Evolutionary conservation across 2,888 invertebrate genomes (phyloP).

Genomic region (Bembecia ichneumoniformis): DNA sequence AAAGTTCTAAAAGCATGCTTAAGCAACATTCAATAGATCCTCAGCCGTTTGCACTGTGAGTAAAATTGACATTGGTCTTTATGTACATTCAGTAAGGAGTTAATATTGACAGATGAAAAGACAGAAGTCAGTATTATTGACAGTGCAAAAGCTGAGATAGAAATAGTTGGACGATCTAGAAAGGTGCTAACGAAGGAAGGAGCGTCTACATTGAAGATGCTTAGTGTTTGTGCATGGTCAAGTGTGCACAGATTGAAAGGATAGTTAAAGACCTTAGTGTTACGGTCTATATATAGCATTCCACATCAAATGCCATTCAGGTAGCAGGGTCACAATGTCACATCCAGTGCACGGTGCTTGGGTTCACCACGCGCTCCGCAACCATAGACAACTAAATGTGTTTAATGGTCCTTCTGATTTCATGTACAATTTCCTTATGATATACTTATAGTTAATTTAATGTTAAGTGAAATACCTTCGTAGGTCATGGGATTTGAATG

Average conservation of each 20-base stretch:
- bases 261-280: constrained; percentile 30
- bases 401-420: no score
- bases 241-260: constrained; percentile 57
- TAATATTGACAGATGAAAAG: neutral
- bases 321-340: constrained; percentile 51
- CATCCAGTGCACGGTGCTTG: constrained; percentile 25
- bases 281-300: constrained; percentile 50
- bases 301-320: constrained; percentile 60
- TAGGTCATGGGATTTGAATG: no score
- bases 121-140: constrained; percentile 21
- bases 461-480: constrained; percentile 22
- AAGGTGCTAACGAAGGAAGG: constrained; percentile 71
- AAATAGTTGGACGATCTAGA: constrained; percentile 68
- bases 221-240: constrained; percentile 54
- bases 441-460: constrained; percentile 16
- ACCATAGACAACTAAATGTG: constrained; percentile 12
- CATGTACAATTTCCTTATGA: no score
- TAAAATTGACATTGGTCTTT: constrained; percentile 2
- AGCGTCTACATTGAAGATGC: constrained; percentile 61
- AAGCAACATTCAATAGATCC: constrained; percentile 38
- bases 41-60: constrained; percentile 44
- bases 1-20: constrained; percentile 38
- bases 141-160: constrained; percentile 40
- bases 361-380: constrained; percentile 62
- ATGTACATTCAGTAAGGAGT: neutral